Evolutionary conservation across 2,113 vertebrate genomes (phyloP).

Genomic region (Solenodon paradoxus): DNA sequence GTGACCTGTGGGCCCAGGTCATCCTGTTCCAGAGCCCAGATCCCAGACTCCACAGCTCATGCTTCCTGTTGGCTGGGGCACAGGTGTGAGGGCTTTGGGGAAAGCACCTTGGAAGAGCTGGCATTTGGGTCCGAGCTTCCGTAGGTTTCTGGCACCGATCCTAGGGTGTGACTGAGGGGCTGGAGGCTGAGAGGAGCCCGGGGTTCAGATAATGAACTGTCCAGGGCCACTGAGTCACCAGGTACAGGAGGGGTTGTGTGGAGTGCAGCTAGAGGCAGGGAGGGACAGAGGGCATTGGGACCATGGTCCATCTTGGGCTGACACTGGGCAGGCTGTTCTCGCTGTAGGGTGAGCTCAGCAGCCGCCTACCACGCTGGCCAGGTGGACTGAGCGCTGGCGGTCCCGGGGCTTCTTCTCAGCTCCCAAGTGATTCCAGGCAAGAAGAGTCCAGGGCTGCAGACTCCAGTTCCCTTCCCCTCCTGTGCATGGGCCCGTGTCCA

Average conservation of each 20-base stretch:
- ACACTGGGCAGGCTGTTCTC: neutral
- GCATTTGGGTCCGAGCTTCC: neutral
- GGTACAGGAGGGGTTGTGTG: neutral
- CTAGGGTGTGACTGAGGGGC: neutral
- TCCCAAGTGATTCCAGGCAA: neutral
- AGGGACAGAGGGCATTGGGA: neutral
- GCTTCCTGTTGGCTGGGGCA: neutral
- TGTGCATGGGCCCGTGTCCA: neutral
- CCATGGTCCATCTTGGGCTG: neutral
- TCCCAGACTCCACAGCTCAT: neutral
- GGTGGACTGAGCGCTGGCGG: too few relatives aligned
- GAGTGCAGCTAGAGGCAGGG: neutral
- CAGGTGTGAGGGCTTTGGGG: neutral
- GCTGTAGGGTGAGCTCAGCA: neutral
- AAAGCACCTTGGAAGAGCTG: neutral
- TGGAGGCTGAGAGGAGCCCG: neutral
- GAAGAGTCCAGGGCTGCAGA: neutral
- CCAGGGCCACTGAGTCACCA: neutral
- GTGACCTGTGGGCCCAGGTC: neutral
- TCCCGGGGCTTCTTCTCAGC: neutral
- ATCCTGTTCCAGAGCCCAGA: neutral
- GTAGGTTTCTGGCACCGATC: neutral
- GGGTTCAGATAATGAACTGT: neutral
- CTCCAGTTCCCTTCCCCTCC: neutral
- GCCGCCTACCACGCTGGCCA: accelerated